Evolutionary conservation across 2,797 vertebrate genomes (phyloP).

Genomic region (Clarias pachynema): DNA sequence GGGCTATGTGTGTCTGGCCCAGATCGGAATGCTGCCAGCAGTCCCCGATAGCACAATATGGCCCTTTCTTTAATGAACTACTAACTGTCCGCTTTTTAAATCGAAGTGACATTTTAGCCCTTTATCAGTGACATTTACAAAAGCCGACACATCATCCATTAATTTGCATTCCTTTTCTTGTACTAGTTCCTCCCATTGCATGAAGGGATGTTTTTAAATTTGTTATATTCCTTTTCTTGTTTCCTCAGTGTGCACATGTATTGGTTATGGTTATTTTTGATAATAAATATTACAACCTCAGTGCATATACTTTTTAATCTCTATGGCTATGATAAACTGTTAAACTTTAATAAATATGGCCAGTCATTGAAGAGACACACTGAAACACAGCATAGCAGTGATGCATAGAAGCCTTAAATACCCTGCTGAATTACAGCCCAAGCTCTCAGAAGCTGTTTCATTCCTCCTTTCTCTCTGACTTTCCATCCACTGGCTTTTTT

Average conservation of each 20-base stretch:
- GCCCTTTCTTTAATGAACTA: conserved; percentile 67
- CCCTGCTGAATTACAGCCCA: conserved; percentile 50
- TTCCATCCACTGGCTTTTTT: conserved; percentile 26
- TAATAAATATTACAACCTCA: conserved; percentile 35
- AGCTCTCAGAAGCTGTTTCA: conserved; percentile 52
- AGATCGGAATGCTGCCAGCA: conserved; percentile 61
- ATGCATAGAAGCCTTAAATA: conserved; percentile 49
- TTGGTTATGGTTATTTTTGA: conserved; percentile 24
- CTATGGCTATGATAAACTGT: conserved; percentile 15
- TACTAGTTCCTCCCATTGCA: conserved; percentile 31
- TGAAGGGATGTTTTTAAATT: conserved; percentile 16
- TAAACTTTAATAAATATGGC: conserved; percentile 58
- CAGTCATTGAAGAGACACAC: conserved; percentile 41
- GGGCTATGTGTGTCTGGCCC: conserved; percentile 62
- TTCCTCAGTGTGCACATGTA: conserved; percentile 32
- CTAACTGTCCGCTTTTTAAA: conserved; percentile 62
- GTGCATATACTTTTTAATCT: conserved; percentile 28
- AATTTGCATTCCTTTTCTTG: conserved; percentile 46
- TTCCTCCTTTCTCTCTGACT: conserved; percentile 5
- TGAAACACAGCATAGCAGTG: conserved; percentile 34
- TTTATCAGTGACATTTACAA: conserved; percentile 58
- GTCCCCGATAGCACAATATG: conserved; percentile 63
- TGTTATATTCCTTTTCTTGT: conserved; percentile 35
- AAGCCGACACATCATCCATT: conserved; percentile 35
- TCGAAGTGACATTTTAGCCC: conserved; percentile 59